These are phyloP conservation scores for Eupithecia inturbata DNA, from an alignment of 2,888 invertebrate species.

Conservation along the genomic window DNA sequence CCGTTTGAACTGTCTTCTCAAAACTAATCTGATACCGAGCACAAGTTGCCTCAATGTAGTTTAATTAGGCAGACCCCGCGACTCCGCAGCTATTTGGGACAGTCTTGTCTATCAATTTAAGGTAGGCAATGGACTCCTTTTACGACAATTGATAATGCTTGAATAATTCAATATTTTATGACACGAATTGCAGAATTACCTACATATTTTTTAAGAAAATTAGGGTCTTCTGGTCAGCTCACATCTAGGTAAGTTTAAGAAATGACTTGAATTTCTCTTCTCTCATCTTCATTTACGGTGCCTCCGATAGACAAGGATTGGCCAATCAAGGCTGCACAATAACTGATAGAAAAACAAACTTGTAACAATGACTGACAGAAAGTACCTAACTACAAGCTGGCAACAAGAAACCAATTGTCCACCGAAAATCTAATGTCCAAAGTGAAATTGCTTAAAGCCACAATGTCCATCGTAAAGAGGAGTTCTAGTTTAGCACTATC, in stretches of 20 bases:
- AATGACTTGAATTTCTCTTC: neutral
- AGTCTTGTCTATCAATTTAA: slow-evolving; percentile 5
- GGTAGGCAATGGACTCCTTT: neutral
- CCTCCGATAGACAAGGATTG: neutral
- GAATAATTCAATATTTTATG: neutral
- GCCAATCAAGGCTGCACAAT: neutral
- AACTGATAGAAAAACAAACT: neutral
- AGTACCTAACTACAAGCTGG: neutral
- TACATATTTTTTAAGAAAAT: too few species aligned
- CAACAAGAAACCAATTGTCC: neutral
- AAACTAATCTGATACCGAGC: neutral
- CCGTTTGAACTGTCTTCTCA: neutral
- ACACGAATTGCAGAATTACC: neutral
- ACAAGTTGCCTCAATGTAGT: slow-evolving; percentile 28
- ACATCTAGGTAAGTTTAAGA: neutral
- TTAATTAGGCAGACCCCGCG: slow-evolving; percentile 33
- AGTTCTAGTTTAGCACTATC: slow-evolving; percentile 30
- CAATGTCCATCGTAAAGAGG: slow-evolving; percentile 37
- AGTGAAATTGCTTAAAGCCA: slow-evolving; percentile 38
- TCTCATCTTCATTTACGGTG: neutral
- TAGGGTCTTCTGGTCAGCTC: neutral
- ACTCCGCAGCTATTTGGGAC: slow-evolving; percentile 29
- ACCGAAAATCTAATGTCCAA: neutral
- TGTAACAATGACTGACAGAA: neutral
- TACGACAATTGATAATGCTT: neutral